Conservation (phyloP, 2,888 invertebrate genomes). For the Drosophila nr. medialis region DNA sequence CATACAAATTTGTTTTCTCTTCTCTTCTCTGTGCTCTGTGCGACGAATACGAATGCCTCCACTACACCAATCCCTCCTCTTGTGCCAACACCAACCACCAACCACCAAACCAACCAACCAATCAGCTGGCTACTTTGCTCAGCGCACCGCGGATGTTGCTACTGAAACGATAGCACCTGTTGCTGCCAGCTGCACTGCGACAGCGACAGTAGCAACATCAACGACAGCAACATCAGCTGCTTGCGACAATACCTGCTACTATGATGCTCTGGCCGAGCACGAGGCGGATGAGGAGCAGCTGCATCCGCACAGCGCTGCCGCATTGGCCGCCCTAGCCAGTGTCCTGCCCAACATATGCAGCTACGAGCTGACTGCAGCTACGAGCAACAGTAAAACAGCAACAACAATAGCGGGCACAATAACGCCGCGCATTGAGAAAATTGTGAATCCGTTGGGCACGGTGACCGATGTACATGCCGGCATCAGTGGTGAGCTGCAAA, state of each 20-base stretch:
- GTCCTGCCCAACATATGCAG: slow-evolving; percentile 79
- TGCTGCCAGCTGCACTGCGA: background rate
- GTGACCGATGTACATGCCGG: slow-evolving; percentile 86
- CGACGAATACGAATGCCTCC: slow-evolving; percentile 31
- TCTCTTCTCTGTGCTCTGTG: slow-evolving; percentile 72
- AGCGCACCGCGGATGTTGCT: slow-evolving; percentile 20
- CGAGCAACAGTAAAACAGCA: slow-evolving; percentile 31
- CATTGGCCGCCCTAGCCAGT: slow-evolving; percentile 66
- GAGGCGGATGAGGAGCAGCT: slow-evolving; percentile 58
- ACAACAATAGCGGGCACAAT: slow-evolving; percentile 26
- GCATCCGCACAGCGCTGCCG: slow-evolving; percentile 12
- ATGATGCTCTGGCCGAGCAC: slow-evolving; percentile 80
- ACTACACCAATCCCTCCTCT: slow-evolving; percentile 14
- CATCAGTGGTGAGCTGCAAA: slow-evolving; percentile 75
- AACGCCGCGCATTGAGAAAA: slow-evolving; percentile 82
- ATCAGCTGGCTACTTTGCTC: slow-evolving; percentile 10
- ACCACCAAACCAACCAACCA: background rate
- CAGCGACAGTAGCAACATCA: slow-evolving; percentile 7
- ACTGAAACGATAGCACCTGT: slow-evolving; percentile 22
- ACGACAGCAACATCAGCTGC: slow-evolving; percentile 22
- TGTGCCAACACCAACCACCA: slow-evolving; percentile 16
- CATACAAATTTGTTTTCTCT: slow-evolving; percentile 78
- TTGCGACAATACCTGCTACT: slow-evolving; percentile 77
- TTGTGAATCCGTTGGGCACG: slow-evolving; percentile 91
- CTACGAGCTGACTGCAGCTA: slow-evolving; percentile 58